phyloP scores from a whole-genome alignment of 1,140 invertebrate species.

The Arctopsyche grandis region DNA sequence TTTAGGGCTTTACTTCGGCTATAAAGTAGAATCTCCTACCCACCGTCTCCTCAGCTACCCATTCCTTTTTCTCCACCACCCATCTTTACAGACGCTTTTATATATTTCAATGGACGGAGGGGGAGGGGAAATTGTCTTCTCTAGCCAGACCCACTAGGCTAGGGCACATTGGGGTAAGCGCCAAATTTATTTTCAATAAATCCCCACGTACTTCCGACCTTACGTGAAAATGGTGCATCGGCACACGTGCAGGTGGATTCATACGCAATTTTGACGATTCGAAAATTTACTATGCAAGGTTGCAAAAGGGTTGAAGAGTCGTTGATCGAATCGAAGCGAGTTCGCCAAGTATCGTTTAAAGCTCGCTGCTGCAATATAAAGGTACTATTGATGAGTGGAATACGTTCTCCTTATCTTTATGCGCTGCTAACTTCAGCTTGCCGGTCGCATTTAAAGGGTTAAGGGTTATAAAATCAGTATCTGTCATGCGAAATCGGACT shows the following conservation, averaged over 20 bases:
- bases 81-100: background rate
- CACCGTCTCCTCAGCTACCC: background rate
- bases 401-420: too few species aligned
- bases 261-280: too few species aligned
- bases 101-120: constrained; percentile 6
- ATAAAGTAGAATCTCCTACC: constrained; percentile 6
- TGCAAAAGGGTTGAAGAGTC: too few species aligned
- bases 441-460: constrained; percentile 1
- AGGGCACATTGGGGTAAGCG: background rate
- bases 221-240: too few species aligned
- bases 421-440: too few species aligned
- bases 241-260: too few species aligned
- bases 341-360: too few species aligned
- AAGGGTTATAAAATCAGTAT: constrained; percentile 12
- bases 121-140: background rate
- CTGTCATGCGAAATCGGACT: background rate
- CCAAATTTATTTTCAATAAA: constrained; percentile 24
- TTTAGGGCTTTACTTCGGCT: constrained; percentile 6
- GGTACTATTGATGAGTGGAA: too few species aligned
- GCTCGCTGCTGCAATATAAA: too few species aligned
- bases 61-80: background rate
- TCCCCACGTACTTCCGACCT: background rate
- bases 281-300: too few species aligned
- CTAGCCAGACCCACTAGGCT: too few species aligned
- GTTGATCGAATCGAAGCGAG: too few species aligned